These are phyloP conservation scores for Pseudococcus viburni DNA, from an alignment of 2,888 invertebrate species.

Conservation along the genomic window DNA sequence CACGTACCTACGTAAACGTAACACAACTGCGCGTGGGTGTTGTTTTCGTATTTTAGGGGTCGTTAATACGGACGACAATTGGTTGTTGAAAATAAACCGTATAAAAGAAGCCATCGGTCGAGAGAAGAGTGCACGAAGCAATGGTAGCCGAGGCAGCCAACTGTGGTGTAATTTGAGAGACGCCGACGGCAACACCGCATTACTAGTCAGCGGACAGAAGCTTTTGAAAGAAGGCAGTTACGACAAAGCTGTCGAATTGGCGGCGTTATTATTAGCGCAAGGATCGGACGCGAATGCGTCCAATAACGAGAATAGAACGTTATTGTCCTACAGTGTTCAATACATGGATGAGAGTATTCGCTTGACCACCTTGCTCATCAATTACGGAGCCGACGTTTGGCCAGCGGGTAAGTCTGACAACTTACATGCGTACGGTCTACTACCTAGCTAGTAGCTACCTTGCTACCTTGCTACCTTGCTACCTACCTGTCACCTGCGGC, in stretches of 20 bases:
- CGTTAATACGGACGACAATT: slow-evolving; percentile 31
- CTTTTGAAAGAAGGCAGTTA: slow-evolving; percentile 69
- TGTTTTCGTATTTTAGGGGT: slow-evolving; percentile 67
- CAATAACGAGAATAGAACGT: slow-evolving; percentile 69
- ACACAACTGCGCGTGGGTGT: not conserved
- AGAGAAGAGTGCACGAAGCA: not conserved
- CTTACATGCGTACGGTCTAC: too few species aligned
- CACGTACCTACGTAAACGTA: not conserved
- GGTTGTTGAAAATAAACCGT: slow-evolving; percentile 26
- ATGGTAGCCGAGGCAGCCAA: not conserved
- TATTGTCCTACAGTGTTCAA: slow-evolving; percentile 70
- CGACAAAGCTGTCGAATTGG: slow-evolving; percentile 69
- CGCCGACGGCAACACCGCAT: slow-evolving; percentile 69
- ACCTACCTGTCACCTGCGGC: too few species aligned
- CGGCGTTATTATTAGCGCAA: slow-evolving; percentile 69
- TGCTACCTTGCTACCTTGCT: too few species aligned
- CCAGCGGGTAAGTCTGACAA: slow-evolving; percentile 65
- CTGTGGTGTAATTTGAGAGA: slow-evolving; percentile 67
- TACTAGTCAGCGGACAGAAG: slow-evolving; percentile 68
- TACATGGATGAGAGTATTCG: slow-evolving; percentile 70
- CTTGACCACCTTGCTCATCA: slow-evolving; percentile 70
- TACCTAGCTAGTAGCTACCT: too few species aligned
- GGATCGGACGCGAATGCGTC: slow-evolving; percentile 69
- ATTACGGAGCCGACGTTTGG: slow-evolving; percentile 70
- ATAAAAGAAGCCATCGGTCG: slow-evolving; percentile 55